Percentiles rank a stretch among this genome's conserved stretches.
phyloP scores from a whole-genome alignment of 2,113 vertebrate species.

The Thalassoma bifasciatum region DNA sequence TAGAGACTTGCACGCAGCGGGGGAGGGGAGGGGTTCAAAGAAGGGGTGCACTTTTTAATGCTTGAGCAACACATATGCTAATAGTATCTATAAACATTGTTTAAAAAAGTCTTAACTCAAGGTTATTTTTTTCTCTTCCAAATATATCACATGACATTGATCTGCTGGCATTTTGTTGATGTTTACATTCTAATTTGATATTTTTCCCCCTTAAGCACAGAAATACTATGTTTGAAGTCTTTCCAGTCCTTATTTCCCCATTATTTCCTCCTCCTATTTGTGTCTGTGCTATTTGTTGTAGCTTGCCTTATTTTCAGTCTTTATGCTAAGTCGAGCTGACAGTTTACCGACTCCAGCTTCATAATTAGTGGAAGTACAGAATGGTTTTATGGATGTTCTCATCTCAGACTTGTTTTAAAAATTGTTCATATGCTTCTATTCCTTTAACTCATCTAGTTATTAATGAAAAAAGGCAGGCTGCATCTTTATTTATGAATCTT shows the following conservation, averaged over 20 bases:
- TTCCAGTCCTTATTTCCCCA: too few relatives aligned
- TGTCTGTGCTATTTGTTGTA: neutral
- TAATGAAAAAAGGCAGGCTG: too few relatives aligned
- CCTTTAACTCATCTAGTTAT: neutral
- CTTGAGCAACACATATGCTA: slow-evolving; percentile 8
- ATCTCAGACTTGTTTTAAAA: neutral
- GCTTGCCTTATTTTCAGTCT: neutral
- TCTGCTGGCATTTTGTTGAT: neutral
- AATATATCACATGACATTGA: slow-evolving; percentile 8
- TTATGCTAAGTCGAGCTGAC: slow-evolving; percentile 5
- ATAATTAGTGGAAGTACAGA: neutral
- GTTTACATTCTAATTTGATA: neutral
- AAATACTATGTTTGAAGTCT: neutral
- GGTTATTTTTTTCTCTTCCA: slow-evolving; percentile 13
- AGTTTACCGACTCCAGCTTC: neutral
- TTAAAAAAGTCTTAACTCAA: neutral
- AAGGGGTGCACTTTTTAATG: slow-evolving; percentile 18
- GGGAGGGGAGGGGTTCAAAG: slow-evolving; percentile 33
- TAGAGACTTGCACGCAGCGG: slow-evolving; percentile 67
- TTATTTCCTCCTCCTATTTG: too few relatives aligned
- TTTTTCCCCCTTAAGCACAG: neutral
- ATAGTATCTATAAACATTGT: slow-evolving; percentile 24
- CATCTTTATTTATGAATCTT: too few relatives aligned
- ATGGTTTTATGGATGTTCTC: neutral
- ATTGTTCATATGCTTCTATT: neutral